A percentile compares a stretch with the other conserved stretches of the same genome.
Conservation (phyloP, 2,113 vertebrate species). For the Hiodon alosoides region DNA sequence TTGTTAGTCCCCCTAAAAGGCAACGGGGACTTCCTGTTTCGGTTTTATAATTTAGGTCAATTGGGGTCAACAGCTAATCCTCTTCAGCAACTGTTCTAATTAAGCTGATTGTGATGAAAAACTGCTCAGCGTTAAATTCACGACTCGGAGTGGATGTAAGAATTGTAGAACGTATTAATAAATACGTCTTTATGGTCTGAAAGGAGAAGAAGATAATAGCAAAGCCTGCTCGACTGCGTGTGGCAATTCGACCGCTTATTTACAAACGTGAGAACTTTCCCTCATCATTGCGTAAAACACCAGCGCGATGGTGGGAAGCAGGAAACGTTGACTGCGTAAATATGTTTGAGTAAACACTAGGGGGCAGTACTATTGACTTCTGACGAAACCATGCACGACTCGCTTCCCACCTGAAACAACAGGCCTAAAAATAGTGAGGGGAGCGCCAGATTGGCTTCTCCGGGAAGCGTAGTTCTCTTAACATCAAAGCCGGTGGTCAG, state of each 20-base stretch:
- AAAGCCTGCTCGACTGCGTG: neutral
- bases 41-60: conserved; percentile 16
- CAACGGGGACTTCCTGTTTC: conserved; percentile 14
- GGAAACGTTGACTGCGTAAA: conserved; percentile 36
- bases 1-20: conserved; percentile 4
- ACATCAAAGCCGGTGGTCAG: neutral
- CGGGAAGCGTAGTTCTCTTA: conserved; percentile 38
- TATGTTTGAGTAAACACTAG: conserved; percentile 62
- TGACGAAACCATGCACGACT: conserved; percentile 42
- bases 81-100: conserved; percentile 35
- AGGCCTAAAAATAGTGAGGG: conserved; percentile 54
- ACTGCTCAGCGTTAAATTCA: conserved; percentile 8
- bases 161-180: conserved; percentile 16
- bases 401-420: conserved; percentile 71
- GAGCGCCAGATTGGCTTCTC: conserved; percentile 58
- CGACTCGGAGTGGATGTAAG: neutral
- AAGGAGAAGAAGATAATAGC: neutral
- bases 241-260: neutral
- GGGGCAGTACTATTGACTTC: conserved; percentile 63
- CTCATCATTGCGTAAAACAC: neutral
- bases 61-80: conserved; percentile 34
- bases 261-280: neutral
- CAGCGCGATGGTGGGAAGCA: neutral
- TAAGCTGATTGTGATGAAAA: conserved; percentile 33
- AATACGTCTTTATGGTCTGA: neutral